Evolutionary conservation across 2,113 vertebrate species (phyloP).

Genomic region (Colius striatus): DNA sequence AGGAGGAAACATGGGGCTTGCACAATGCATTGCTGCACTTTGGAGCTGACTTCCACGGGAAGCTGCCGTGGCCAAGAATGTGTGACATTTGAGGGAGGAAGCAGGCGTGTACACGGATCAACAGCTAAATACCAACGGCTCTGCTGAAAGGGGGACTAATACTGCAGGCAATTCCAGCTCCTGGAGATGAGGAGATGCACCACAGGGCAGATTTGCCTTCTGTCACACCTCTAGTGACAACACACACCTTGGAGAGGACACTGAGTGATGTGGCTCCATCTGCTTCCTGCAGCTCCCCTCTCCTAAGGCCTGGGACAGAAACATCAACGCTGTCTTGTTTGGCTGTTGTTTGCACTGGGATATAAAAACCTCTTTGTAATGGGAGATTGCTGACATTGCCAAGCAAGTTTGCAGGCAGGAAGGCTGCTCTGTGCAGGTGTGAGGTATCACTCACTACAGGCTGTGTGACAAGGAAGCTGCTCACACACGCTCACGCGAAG

Average conservation of each 20-base stretch:
- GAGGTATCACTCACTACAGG: slow-evolving; percentile 38
- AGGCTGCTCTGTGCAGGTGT: slow-evolving; percentile 10
- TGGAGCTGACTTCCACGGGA: slow-evolving; percentile 1
- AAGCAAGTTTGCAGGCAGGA: neutral
- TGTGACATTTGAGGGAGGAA: slow-evolving; percentile 38
- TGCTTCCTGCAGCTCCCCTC: neutral
- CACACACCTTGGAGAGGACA: neutral
- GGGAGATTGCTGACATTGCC: neutral
- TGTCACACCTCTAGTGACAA: neutral
- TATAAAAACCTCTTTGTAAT: neutral
- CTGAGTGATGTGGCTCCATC: neutral
- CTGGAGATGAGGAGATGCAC: neutral
- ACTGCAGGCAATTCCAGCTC: neutral
- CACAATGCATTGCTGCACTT: neutral
- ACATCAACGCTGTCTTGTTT: neutral
- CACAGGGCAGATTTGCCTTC: neutral
- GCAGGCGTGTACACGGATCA: neutral
- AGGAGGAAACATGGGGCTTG: neutral
- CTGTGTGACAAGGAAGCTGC: slow-evolving; percentile 48
- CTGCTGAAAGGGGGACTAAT: neutral
- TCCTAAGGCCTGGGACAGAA: neutral
- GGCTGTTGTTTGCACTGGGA: neutral
- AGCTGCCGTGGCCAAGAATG: slow-evolving; percentile 28
- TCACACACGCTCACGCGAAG: slow-evolving; percentile 29
- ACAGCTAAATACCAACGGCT: slow-evolving; percentile 33